Evolutionary conservation across 2,888 invertebrate species (phyloP).

Genomic region (Drosophila mulleri): DNA sequence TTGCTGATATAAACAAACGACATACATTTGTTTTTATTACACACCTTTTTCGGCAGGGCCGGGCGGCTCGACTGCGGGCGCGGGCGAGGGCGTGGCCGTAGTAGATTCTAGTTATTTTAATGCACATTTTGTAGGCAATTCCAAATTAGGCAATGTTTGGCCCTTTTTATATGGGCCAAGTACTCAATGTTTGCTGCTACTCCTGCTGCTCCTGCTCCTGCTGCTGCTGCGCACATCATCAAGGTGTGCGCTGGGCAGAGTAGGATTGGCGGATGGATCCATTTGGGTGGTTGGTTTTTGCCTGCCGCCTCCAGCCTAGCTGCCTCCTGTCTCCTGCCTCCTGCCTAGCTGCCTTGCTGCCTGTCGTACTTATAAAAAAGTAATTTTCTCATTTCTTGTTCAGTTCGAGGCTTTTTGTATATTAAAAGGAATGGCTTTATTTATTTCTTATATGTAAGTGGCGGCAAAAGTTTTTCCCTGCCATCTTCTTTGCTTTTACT

Average conservation of each 20-base stretch:
- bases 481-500: slow-evolving; percentile 47
- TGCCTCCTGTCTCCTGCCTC: neutral
- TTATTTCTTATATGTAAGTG: slow-evolving; percentile 81
- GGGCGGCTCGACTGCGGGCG: neutral
- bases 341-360: neutral
- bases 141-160: slow-evolving; percentile 81
- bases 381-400: slow-evolving; percentile 82
- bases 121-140: slow-evolving; percentile 83
- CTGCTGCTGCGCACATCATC: slow-evolving; percentile 35
- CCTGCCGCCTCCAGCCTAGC: slow-evolving; percentile 1
- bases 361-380: slow-evolving; percentile 81
- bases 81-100: slow-evolving; percentile 33
- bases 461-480: slow-evolving; percentile 70
- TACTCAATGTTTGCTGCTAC: slow-evolving; percentile 37
- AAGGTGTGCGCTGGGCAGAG: slow-evolving; percentile 57
- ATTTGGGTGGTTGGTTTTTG: slow-evolving; percentile 56
- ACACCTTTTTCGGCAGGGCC: slow-evolving; percentile 78
- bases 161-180: slow-evolving; percentile 52
- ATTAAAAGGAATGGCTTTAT: slow-evolving; percentile 85
- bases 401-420: slow-evolving; percentile 82
- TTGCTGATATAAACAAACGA: slow-evolving; percentile 85
- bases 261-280: slow-evolving; percentile 2
- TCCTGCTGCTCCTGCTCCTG: slow-evolving; percentile 5
- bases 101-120: slow-evolving; percentile 83
- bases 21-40: slow-evolving; percentile 86